A percentile compares a stretch with the other conserved stretches of the same genome.
phyloP scores from a whole-genome alignment of 1,140 invertebrate genomes.

The Anastatus disparis region DNA sequence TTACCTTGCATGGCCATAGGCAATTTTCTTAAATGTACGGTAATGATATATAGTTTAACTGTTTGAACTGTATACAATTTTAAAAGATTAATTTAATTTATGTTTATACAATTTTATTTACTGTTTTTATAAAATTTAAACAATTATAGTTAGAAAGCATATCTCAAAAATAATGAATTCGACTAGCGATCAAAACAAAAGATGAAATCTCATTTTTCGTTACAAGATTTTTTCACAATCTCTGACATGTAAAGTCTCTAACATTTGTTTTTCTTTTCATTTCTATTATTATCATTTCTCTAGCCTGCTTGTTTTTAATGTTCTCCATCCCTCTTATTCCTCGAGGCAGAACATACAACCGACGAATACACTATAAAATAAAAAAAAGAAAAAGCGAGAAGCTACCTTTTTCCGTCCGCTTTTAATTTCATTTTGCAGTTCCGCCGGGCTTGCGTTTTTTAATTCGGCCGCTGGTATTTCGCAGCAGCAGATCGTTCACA shows the following conservation, averaged over 20 bases:
- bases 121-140: too few species aligned
- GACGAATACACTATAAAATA: too few species aligned
- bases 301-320: background rate
- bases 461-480: conserved; percentile 50
- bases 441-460: conserved; percentile 7
- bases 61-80: too few species aligned
- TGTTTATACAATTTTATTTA: too few species aligned
- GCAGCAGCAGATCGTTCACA: conserved; percentile 57
- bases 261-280: background rate
- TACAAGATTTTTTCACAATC: background rate
- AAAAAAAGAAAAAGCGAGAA: background rate
- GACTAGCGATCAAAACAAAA: too few species aligned
- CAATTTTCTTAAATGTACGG: too few species aligned
- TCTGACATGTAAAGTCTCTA: background rate
- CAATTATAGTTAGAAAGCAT: too few species aligned
- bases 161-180: too few species aligned
- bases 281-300: background rate
- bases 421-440: conserved; percentile 55
- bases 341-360: conserved; percentile 44
- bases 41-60: too few species aligned
- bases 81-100: too few species aligned
- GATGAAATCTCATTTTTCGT: too few species aligned
- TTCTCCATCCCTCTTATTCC: background rate
- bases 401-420: conserved; percentile 26
- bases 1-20: too few species aligned